Base-by-base conservation (phyloP, 2,797 vertebrate genomes). In the Bryconaethiops microstoma region DNA sequence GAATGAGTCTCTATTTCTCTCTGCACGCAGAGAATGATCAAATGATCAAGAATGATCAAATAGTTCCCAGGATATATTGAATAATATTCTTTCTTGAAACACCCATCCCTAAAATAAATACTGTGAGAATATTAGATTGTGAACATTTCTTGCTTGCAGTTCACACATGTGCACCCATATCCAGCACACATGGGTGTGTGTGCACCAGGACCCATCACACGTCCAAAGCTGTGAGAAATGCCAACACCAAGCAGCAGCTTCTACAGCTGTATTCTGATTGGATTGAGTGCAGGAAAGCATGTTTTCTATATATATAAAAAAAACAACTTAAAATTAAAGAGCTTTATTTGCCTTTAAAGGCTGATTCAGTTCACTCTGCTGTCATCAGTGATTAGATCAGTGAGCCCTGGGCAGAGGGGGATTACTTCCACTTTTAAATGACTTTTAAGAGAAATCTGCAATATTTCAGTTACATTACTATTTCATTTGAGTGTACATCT, bases 221-320 rank as follows among this genome's bases (percentile, higher is more conserved):
- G 50, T 67, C 5, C 39, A 59, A 55, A 65, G 25, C 55, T 74
- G 16, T 39, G 9, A 23, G 50, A 21, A 76, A 63, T 23, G n/a
- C 60, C 70, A 14, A 64, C 48, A 13, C n/a, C 39, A 63, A 59
- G 65, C 65, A 59, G 65, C 65, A 74, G 76, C 59, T 12, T 19
- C 39, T 71, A 8, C 40, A 65, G 59, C 57, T 60, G 35, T 57
- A 54, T n/a, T 60, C 29, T 29, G 29, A 29, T 67, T 35, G 50
- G 39, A 65, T 52, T 17, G 75, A 80, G 69, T 17, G 63, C 63
- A 62, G 42, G 23, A 74, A 81, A 86, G 82, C 80, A 75, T 35
- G n/a, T 77, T 78, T 65, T 75, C 29, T 7, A 3, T 29, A 39
- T 7, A 3, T 29, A 39, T 23, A 72, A 55, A 72, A 72, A 69